Evolutionary conservation across 2,888 invertebrate species (phyloP), one percentile per base, ranked within the genome.

Genomic region (Nebria salina): DNA sequence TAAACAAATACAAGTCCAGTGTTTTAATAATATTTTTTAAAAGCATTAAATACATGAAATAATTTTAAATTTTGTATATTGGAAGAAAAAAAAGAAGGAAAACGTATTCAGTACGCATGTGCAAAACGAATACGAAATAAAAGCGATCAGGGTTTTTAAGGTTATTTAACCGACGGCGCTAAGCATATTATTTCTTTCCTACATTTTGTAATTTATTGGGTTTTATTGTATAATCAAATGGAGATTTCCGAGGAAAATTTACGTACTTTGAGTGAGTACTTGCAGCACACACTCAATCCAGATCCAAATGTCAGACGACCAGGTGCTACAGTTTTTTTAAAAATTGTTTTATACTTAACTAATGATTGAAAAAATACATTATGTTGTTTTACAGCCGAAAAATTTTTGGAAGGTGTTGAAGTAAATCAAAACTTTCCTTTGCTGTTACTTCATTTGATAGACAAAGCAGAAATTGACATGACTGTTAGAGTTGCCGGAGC

Each of bases 371-470:
- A 26, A 65, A 72, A 83, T 82, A 11, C 26, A 82, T 83, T 77
- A 25, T 26, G 26, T 5, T 25, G 15, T 85, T 87, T 89, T 90
- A 7, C 88, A 97, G 98, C 98, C 83, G 98, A 98, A 89, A 96
- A 96, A 86, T 96, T 97, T 88, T 90, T 98, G 83, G 95, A 97
- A 88, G 94, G 95, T 65, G 95, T 98, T 2, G 98, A 98, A 90
- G 91, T 93, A 1, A 97, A 97, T 87, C 95, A 96, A 87, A 97
- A 97, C 87, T 98, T 97, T 90, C 95, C 98, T 0, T 90, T 97
- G 15, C 90, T 98, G 41, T 89, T 98, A 75, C 90, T 99, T 6
- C 94, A 96, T 86, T 91, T 98, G 11, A 93, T 99, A 82, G 96
- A 97, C 85, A 96, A 96, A 85, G 91, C 94, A 72, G 94, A 94